Evolutionary conservation across 2,888 invertebrate species (phyloP).

Genomic region (Drosophila melanocephala): DNA sequence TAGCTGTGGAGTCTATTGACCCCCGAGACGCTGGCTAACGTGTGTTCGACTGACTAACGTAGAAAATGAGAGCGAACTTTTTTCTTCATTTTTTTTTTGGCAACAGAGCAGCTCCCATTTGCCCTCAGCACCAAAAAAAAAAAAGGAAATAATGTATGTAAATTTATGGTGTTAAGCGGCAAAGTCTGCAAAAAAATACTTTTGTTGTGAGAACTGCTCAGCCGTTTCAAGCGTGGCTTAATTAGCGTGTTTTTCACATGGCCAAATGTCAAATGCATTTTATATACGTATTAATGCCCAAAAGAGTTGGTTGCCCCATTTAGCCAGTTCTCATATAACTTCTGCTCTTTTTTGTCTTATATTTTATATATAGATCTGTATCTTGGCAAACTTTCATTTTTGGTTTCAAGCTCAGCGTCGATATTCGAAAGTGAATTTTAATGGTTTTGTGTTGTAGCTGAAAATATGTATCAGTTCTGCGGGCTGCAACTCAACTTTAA

Average conservation of each 20-base stretch:
- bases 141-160: constrained; percentile 4
- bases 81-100: constrained; percentile 7
- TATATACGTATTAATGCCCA: constrained; percentile 6
- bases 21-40: constrained; percentile 32
- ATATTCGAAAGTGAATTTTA: constrained; percentile 68
- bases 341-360: constrained; percentile 9
- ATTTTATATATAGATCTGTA: constrained; percentile 17
- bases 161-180: constrained; percentile 35
- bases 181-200: constrained; percentile 22
- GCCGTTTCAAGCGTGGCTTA: constrained; percentile 27
- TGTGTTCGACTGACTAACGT: constrained; percentile 43
- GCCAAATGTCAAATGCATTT: constrained; percentile 44
- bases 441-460: constrained; percentile 35
- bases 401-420: constrained; percentile 36
- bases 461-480: constrained; percentile 28
- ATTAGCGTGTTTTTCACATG: constrained; percentile 50
- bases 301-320: constrained; percentile 20
- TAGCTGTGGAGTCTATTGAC: constrained; percentile 69
- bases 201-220: constrained; percentile 28
- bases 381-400: constrained; percentile 63
- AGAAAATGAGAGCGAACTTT: constrained; percentile 65
- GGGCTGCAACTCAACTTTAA: constrained; percentile 1
- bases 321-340: constrained; percentile 40
- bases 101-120: not conserved
- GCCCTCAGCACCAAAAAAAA: constrained; percentile 2